Conservation (phyloP, 37 sponge, comb jelly and placozoan genomes). For the Hexactinellida sp. region DNA sequence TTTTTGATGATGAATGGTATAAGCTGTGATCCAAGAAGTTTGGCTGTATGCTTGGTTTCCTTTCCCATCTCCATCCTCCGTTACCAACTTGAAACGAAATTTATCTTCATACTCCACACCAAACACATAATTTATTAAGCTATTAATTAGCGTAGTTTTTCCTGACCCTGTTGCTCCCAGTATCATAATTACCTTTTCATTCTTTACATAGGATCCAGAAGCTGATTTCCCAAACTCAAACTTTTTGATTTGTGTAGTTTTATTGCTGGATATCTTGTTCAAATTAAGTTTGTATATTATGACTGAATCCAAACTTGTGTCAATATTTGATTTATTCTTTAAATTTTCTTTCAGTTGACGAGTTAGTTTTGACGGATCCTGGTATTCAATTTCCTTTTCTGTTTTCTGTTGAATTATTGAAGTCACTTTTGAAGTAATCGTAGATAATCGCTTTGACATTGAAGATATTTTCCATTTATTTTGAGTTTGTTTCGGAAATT, state of each 20-base stretch:
- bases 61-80: constrained; percentile 13
- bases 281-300: background rate
- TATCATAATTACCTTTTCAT: constrained; percentile 21
- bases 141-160: constrained; percentile 32
- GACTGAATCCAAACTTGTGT: background rate
- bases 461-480: too few species aligned
- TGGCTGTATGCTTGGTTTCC: constrained; percentile 17
- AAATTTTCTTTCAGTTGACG: too few species aligned
- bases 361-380: background rate
- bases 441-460: background rate
- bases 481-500: too few species aligned
- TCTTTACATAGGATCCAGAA: background rate
- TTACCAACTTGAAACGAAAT: constrained; percentile 26
- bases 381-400: background rate
- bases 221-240: background rate
- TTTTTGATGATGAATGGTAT: constrained; percentile 20
- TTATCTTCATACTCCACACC: constrained; percentile 25
- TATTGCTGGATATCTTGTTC: background rate
- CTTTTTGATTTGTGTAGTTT: background rate
- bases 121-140: constrained; percentile 21
- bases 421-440: background rate
- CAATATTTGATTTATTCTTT: background rate
- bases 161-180: constrained; percentile 34
- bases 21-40: constrained; percentile 33
- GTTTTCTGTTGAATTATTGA: background rate